Evolutionary conservation across 2,113 vertebrate species (phyloP).

Genomic region (Astatotilapia flaviijosephi): DNA sequence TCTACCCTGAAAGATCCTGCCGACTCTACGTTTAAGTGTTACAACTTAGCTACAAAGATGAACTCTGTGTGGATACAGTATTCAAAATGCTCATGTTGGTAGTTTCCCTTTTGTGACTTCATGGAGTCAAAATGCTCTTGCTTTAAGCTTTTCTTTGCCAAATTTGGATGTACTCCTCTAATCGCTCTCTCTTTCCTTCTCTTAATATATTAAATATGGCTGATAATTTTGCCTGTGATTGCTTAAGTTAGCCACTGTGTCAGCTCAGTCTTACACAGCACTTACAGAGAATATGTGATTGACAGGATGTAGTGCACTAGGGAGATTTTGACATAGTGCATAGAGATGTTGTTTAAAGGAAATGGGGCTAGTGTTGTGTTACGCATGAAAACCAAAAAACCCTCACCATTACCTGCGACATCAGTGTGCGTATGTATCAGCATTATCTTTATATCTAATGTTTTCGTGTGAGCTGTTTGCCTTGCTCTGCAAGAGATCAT

Average conservation of each 20-base stretch:
- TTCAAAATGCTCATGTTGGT: background rate
- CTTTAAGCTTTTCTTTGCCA: background rate
- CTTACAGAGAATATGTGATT: background rate
- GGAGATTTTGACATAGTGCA: background rate
- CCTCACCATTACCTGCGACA: background rate
- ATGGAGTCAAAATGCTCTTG: background rate
- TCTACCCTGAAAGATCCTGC: constrained; percentile 16
- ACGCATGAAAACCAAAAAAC: background rate
- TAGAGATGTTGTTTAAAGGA: background rate
- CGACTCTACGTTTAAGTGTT: constrained; percentile 50
- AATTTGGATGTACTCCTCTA: background rate
- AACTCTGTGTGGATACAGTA: background rate
- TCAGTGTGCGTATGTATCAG: background rate
- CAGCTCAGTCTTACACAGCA: background rate
- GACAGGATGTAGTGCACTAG: background rate
- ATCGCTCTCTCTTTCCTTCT: background rate
- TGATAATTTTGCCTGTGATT: background rate
- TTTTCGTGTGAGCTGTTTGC: background rate
- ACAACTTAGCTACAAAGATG: constrained; percentile 11
- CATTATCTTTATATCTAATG: background rate
- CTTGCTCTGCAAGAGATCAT: background rate
- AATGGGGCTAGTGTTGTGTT: background rate
- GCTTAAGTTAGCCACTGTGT: background rate
- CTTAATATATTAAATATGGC: background rate
- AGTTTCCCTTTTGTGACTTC: background rate